Conservation (phyloP, 2,113 vertebrate species). For the Anolis carolinensis region DNA sequence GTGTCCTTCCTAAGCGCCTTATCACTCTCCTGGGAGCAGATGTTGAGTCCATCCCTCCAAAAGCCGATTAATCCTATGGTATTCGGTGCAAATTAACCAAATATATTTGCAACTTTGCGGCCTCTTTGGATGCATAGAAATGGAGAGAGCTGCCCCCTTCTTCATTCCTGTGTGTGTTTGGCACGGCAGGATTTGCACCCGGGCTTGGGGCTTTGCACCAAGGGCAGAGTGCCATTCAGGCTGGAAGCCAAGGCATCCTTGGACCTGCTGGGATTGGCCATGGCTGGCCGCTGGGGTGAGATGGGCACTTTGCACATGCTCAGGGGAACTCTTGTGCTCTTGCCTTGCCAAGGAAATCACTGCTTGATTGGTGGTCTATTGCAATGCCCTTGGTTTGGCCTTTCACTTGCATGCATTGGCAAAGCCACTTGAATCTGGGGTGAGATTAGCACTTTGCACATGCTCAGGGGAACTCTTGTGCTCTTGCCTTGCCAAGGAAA, state of each 20-base stretch:
- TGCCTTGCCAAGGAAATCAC: too few relatives aligned
- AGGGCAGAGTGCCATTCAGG: too few relatives aligned
- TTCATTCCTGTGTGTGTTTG: not conserved
- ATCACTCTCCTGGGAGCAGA: not conserved
- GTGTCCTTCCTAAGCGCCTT: not conserved
- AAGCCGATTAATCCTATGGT: constrained; percentile 1
- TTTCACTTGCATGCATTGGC: not conserved
- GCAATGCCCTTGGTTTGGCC: too few relatives aligned
- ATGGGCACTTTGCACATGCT: too few relatives aligned
- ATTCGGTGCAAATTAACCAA: not conserved
- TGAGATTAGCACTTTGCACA: not conserved
- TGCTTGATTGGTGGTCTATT: too few relatives aligned
- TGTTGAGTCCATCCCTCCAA: not conserved
- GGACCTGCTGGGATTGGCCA: not conserved
- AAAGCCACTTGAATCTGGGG: not conserved
- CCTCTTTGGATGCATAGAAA: too few relatives aligned
- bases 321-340: too few relatives aligned
- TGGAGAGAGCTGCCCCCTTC: not conserved
- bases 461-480: not conserved
- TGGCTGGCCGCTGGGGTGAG: not conserved
- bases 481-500: too few relatives aligned
- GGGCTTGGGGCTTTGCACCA: not conserved
- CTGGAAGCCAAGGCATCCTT: too few relatives aligned
- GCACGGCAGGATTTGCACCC: not conserved
- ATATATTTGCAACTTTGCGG: not conserved